Conservation (phyloP, 2,113 vertebrate species). For the Arvicanthis niloticus region DNA sequence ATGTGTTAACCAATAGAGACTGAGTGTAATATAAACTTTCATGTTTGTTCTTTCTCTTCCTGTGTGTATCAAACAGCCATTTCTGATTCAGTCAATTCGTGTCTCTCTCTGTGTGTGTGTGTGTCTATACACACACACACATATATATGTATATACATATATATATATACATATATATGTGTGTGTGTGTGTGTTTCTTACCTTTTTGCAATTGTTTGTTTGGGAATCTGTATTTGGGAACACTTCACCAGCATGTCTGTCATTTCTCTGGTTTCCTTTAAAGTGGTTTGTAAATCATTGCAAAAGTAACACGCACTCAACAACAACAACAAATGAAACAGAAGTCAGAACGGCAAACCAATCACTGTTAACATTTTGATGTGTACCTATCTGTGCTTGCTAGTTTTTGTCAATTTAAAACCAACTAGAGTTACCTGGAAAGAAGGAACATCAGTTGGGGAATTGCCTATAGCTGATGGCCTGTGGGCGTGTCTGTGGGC, state of each 20-base stretch:
- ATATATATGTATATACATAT: too few relatives aligned
- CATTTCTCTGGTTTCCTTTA: not conserved
- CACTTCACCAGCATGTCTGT: not conserved
- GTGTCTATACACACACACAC: too few relatives aligned
- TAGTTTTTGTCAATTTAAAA: not conserved
- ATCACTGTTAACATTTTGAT: conserved; percentile 27
- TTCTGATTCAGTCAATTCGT: not conserved
- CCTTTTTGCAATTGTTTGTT: not conserved
- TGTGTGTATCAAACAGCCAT: not conserved
- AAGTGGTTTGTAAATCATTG: not conserved
- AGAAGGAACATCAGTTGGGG: not conserved
- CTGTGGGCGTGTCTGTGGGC: not conserved
- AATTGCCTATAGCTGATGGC: not conserved
- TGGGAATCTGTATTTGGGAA: not conserved
- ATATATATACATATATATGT: too few relatives aligned
- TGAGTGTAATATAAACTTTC: not conserved
- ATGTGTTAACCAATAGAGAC: not conserved
- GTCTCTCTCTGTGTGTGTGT: not conserved
- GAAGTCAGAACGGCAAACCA: not conserved
- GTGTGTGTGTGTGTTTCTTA: not conserved
- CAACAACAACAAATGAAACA: not conserved
- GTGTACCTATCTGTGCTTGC: not conserved
- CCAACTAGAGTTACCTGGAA: not conserved
- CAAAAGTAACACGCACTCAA: not conserved
- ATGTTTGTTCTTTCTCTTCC: not conserved